Base-by-base conservation (phyloP, 1,140 invertebrate species). In the Eupristina koningsbergeri region DNA sequence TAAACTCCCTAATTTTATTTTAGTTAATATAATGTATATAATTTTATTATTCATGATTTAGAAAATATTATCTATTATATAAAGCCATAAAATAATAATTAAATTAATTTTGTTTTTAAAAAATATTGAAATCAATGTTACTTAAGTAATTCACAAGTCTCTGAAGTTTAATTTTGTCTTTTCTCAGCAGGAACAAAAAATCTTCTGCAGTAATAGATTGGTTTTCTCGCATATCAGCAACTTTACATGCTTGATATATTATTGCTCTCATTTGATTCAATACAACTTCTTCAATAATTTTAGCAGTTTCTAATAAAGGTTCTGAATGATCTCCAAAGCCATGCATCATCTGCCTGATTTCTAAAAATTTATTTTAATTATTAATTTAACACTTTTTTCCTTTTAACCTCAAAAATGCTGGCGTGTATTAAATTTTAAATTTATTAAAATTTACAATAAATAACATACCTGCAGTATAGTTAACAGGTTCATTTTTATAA, bases 301-400 rank as follows among this genome's bases (percentile, higher is more conserved):
- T 91, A 5, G 94, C 94, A 13, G 94, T 94, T 86, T 94, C 94
- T 0, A 92, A 83, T 11, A 94, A 85, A 0, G 94, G 94, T 58
- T 93, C 92, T 11, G 92, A 88, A 80, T 93, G 93, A 85, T 95
- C 94, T 6, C 94, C 94, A 89, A 95, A 94, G 1, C 94, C 94
- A 91, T 94, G 93, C 94, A 95, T 94, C 94, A 95, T 95, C 84
- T 92, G 91, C 83, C 93, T 93, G 73, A 95, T 94, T 87, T 95
- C 94, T 91, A 36, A n/a, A 88, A 85, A 26, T 45, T 61, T 31
- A 34, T 50, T 71, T 26, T 61, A 63, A 53, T 19, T 53, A 19
- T 22, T 75, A n/a, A 13, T 77, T 31, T 58, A 47, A 47, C 26
- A 39, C 22, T 31, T 31, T 9, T 31, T 31, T 47, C 0, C 29